Conservation (phyloP, 1,140 invertebrate species). For the Andricus grossulariae region DNA sequence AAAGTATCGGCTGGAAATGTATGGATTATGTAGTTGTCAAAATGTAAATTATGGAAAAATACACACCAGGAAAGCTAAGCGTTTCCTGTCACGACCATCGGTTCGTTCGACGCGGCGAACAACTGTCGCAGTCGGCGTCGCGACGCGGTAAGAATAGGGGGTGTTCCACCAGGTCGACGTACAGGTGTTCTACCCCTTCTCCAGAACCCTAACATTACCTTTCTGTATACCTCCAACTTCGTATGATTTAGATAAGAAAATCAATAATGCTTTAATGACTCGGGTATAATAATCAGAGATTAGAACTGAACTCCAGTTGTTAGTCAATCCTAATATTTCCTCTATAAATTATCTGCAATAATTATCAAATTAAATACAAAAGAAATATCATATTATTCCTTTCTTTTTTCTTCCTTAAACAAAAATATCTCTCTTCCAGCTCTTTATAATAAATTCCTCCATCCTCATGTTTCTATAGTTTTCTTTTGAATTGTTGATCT, state of each 20-base stretch:
- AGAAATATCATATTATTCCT: neutral
- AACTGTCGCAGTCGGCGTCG: conserved; percentile 59
- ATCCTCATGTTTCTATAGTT: no score
- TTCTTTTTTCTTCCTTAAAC: no score
- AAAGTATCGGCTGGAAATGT: neutral
- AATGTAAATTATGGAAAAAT: neutral
- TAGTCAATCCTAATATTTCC: neutral
- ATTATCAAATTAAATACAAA: neutral
- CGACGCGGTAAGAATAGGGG: conserved; percentile 40
- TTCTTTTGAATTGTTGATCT: no score
- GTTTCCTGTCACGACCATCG: conserved; percentile 44
- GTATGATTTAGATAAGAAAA: conserved; percentile 30
- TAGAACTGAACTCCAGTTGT: neutral
- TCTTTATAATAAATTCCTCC: no score
- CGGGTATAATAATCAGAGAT: conserved; percentile 16
- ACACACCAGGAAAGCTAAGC: conserved; percentile 13
- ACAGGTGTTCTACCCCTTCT: conserved; percentile 59
- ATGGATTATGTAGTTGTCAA: neutral
- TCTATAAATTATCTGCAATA: conserved; percentile 6
- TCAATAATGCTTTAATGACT: conserved; percentile 31
- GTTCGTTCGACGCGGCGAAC: conserved; percentile 42
- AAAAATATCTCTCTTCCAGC: no score
- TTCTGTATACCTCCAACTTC: conserved; percentile 23
- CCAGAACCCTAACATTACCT: neutral
- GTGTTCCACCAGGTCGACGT: conserved; percentile 51